Percentiles rank a stretch among this genome's conserved stretches.
phyloP scores from a whole-genome alignment of 2,113 vertebrate species.

The Larimichthys crocea region DNA sequence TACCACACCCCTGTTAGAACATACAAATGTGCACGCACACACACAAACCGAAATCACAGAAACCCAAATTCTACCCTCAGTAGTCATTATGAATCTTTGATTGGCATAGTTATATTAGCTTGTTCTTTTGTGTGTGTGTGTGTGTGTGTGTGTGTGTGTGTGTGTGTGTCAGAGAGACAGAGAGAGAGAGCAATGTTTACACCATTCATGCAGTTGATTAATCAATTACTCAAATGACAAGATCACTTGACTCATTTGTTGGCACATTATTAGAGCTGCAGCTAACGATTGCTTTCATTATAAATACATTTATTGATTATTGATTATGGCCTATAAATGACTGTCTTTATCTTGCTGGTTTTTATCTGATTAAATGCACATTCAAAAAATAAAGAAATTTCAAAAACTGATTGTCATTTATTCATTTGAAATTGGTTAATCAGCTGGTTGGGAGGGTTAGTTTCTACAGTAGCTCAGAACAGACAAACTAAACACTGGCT shows the following conservation, averaged over 20 bases:
- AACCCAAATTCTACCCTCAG: background rate
- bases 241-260: background rate
- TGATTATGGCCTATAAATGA: background rate
- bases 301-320: background rate
- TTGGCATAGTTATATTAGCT: background rate
- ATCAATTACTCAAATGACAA: background rate
- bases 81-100: background rate
- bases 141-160: background rate
- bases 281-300: background rate
- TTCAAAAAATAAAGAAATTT: background rate
- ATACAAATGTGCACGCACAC: background rate
- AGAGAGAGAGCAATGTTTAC: background rate
- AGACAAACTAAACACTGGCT: too few species aligned
- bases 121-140: background rate
- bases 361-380: background rate
- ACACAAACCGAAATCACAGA: background rate
- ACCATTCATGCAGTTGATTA: background rate
- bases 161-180: background rate
- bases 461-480: too few species aligned
- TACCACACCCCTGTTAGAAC: slow-evolving; percentile 68
- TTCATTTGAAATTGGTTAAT: background rate
- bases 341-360: background rate
- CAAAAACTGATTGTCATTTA: background rate
- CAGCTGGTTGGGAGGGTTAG: background rate
- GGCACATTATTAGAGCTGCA: background rate